Conservation (phyloP, 1,140 invertebrate species). For the Saccostrea glomerata region DNA sequence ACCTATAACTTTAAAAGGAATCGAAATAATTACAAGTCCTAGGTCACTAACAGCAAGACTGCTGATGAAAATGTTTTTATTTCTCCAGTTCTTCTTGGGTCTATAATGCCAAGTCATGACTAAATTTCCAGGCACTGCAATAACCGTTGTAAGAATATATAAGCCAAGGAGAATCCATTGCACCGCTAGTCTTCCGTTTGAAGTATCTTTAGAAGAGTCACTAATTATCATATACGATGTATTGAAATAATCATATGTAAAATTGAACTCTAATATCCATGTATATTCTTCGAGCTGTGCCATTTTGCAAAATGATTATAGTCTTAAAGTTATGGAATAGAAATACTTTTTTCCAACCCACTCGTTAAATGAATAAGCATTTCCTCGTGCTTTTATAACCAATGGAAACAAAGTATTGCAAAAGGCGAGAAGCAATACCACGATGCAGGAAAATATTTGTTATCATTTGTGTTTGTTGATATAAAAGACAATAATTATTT, state of each 20-base stretch:
- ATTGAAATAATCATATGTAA: constrained; percentile 16
- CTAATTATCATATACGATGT: constrained; percentile 12
- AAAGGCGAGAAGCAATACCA: neutral
- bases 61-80: constrained; percentile 31
- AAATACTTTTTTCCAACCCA: constrained; percentile 2
- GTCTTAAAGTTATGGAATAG: neutral
- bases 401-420: neutral
- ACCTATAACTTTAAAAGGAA: constrained; percentile 47
- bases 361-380: neutral
- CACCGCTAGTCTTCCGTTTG: neutral
- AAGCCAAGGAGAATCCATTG: constrained; percentile 7
- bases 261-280: neutral
- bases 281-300: constrained; percentile 14
- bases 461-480: no score
- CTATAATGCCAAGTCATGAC: constrained; percentile 7
- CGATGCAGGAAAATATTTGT: no score
- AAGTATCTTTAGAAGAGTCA: neutral
- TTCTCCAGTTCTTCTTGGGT: neutral
- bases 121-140: constrained; percentile 1
- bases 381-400: neutral
- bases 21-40: constrained; percentile 30
- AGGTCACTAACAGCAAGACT: constrained; percentile 49
- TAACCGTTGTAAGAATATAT: neutral
- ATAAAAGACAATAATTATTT: no score
- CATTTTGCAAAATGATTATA: neutral